Conservation (phyloP, 2,113 vertebrate genomes). For the Ibidorhyncha struthersii region DNA sequence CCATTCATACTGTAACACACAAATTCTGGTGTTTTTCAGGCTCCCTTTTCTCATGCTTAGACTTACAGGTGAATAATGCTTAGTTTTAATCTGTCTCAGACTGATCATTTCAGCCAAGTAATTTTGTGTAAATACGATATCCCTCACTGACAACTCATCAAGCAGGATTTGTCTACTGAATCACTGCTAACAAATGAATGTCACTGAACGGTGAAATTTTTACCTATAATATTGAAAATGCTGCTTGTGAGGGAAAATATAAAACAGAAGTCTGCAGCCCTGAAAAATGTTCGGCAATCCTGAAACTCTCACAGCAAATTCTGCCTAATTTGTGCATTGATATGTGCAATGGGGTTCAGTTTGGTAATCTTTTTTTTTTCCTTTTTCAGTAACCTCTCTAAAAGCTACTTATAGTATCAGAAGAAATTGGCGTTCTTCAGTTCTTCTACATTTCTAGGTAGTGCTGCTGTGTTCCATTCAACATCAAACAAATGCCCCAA, state of each 20-base stretch:
- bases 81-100: background rate
- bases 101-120: background rate
- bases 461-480: constrained; percentile 45
- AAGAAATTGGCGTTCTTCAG: constrained; percentile 31
- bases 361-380: background rate
- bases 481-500: constrained; percentile 43
- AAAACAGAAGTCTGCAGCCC: background rate
- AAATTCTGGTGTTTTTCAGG: background rate
- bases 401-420: background rate
- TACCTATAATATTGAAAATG: background rate
- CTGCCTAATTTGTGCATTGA: background rate
- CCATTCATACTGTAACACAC: background rate
- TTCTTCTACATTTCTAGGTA: constrained; percentile 17
- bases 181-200: background rate
- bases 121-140: background rate
- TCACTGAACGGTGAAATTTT: background rate
- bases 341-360: background rate
- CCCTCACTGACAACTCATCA: background rate
- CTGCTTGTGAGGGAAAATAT: background rate
- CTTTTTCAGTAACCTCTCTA: background rate
- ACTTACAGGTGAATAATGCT: background rate
- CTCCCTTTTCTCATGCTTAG: background rate
- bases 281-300: background rate
- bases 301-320: background rate
- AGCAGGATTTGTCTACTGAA: background rate